A percentile compares a stretch with the other conserved stretches of the same genome.
Conservation (phyloP, 2,888 invertebrate species). For the Dioctria rufipes region DNA sequence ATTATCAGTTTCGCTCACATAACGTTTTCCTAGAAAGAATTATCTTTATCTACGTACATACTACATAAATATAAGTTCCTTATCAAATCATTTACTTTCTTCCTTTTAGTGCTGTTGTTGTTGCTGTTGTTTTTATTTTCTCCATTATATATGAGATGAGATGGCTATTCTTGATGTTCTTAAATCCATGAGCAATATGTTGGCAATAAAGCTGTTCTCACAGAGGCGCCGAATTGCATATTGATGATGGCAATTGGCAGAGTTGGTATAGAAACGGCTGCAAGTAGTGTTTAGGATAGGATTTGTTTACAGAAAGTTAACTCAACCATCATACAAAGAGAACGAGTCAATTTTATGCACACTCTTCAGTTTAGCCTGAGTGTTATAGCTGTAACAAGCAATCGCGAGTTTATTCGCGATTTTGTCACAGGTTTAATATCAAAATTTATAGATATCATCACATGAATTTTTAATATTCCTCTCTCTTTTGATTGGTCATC, state of each 20-base stretch:
- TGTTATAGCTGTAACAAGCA: slow-evolving; percentile 9
- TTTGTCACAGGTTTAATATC: not conserved
- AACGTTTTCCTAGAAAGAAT: not conserved
- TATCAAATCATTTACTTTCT: slow-evolving; percentile 39
- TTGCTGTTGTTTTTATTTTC: not conserved
- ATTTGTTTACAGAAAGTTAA: not conserved
- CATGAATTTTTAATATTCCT: not conserved
- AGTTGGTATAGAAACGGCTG: slow-evolving; percentile 13
- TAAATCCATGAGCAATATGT: slow-evolving; percentile 5
- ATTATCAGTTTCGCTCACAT: slow-evolving; percentile 3
- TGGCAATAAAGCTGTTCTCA: slow-evolving; percentile 34
- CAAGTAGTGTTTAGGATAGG: not conserved
- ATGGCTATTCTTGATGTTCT: slow-evolving; percentile 22
- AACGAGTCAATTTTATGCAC: slow-evolving; percentile 10
- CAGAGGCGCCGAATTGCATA: slow-evolving; percentile 25
- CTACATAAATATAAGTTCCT: not conserved
- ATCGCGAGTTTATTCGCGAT: not conserved
- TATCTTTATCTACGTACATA: too few species aligned
- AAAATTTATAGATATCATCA: not conserved
- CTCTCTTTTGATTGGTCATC: too few species aligned
- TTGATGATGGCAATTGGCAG: slow-evolving; percentile 25
- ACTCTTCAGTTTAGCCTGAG: slow-evolving; percentile 18
- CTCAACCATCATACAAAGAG: not conserved
- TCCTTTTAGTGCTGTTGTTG: not conserved
- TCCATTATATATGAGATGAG: not conserved